phyloP scores from a whole-genome alignment of 2,113 vertebrate genomes.

The Nyctibius bracteatus region DNA sequence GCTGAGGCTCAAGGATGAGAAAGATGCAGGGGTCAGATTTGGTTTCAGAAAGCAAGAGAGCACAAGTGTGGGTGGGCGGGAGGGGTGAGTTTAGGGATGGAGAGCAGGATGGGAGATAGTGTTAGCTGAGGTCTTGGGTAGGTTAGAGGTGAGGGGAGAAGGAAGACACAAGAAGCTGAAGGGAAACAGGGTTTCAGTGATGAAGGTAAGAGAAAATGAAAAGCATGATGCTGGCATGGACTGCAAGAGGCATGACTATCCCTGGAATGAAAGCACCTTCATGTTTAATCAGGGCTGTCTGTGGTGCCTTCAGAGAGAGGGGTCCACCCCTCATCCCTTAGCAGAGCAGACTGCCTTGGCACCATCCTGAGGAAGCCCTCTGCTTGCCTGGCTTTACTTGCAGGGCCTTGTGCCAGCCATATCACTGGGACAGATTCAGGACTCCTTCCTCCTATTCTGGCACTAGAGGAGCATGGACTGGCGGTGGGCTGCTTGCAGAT shows the following conservation, averaged over 20 bases:
- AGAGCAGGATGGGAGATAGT: not conserved
- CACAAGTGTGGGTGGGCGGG: not conserved
- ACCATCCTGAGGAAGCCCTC: not conserved
- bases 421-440: not conserved
- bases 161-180: not conserved
- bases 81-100: not conserved
- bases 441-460: not conserved
- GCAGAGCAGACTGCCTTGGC: not conserved
- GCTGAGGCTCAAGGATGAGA: not conserved
- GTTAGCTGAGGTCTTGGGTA: not conserved
- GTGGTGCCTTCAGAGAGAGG: not conserved
- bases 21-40: not conserved
- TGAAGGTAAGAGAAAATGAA: slow-evolving; percentile 41
- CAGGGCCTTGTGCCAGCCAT: not conserved
- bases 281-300: not conserved
- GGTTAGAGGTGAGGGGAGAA: not conserved
- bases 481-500: not conserved
- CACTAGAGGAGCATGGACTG: slow-evolving; percentile 4
- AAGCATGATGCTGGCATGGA: slow-evolving; percentile 61
- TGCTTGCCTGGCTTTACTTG: not conserved
- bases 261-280: slow-evolving; percentile 44
- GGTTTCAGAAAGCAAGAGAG: not conserved
- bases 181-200: slow-evolving; percentile 21
- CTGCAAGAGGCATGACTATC: slow-evolving; percentile 53
- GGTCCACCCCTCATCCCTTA: not conserved